These are phyloP conservation scores for Coregonus ussuriensis DNA, from an alignment of 2,797 vertebrate species.

Conservation along the genomic window DNA sequence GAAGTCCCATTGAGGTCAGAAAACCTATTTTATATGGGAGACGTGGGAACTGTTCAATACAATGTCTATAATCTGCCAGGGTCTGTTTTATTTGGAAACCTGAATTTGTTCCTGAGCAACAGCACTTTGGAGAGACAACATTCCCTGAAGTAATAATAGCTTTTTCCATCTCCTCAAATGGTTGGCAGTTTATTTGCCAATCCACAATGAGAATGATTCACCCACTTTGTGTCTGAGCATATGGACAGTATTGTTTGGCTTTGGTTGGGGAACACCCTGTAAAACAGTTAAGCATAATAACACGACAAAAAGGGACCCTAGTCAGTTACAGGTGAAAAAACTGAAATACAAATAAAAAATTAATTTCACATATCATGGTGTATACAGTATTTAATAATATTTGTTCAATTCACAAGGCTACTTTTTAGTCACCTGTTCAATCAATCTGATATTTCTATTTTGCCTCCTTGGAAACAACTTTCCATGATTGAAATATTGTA, in stretches of 20 bases:
- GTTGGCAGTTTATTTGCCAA: not conserved
- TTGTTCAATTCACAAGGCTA: not conserved
- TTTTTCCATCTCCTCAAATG: not conserved
- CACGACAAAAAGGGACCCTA: not conserved
- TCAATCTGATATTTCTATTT: not conserved
- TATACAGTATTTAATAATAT: not conserved
- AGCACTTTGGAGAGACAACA: not conserved
- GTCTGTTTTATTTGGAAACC: not conserved
- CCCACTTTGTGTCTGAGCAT: conserved; percentile 20
- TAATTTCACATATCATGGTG: not conserved
- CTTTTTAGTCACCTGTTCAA: too few species aligned
- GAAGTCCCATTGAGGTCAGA: not conserved
- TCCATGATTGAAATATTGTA: not conserved
- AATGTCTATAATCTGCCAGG: not conserved
- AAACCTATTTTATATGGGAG: not conserved
- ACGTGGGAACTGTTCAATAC: not conserved
- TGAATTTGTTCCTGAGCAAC: not conserved
- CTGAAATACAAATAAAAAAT: not conserved
- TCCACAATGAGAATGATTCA: conserved; percentile 9
- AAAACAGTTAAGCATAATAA: not conserved
- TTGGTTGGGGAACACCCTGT: not conserved
- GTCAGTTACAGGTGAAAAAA: not conserved
- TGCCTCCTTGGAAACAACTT: not conserved
- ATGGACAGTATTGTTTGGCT: conserved; percentile 1
- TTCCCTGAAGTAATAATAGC: not conserved